Base-by-base conservation (phyloP, 1,140 invertebrate species). In the Alviniconcha marisindica region DNA sequence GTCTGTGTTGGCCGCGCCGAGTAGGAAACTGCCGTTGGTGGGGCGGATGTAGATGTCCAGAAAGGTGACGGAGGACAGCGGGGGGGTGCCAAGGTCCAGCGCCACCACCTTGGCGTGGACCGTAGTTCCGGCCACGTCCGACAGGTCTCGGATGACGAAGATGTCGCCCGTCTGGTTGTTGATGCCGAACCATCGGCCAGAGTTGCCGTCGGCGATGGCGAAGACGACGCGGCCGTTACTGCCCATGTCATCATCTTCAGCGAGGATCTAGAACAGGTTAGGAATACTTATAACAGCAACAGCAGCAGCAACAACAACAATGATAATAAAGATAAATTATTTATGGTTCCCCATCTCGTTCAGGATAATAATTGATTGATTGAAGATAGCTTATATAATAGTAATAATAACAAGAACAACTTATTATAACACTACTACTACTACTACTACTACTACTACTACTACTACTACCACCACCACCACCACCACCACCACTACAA, bases 151-250 rank as follows among this genome's bases (percentile, higher is more conserved):
- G 36, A 80, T n/a, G 31, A 84, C n/a, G 60, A 86, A 86, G 40
- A 86, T 66, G 28, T 77, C 69, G 28, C 85, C 85, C 1, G 80
- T 80, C 24, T 71, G 38, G 63, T 78, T 84, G 56, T 84, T 77
- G 69, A 86, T 86, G 76, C 51, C 79, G 76, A 86, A 84, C 51
- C 69, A 44, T 5, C 83, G 66, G 21, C 33, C 56, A 3, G 76
- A 42, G 33, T 83, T 83, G 2, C 69, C 66, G 77, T 82, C 83
- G 0, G 38, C 69, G 40, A 84, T 82, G 51, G 73, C 21, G 36
- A 76, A 86, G 42, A 82, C 18, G 0, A 86, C 66, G 21, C 80
- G 66, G 15, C 51, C 83, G 74, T 84, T 84, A 2, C 48, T 60
- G 28, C 79, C 76, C 0, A 83, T 1, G 42, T 84, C 83, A 15